phyloP scores from a whole-genome alignment of 2,113 vertebrate genomes.

The Planiliza haematocheilus region DNA sequence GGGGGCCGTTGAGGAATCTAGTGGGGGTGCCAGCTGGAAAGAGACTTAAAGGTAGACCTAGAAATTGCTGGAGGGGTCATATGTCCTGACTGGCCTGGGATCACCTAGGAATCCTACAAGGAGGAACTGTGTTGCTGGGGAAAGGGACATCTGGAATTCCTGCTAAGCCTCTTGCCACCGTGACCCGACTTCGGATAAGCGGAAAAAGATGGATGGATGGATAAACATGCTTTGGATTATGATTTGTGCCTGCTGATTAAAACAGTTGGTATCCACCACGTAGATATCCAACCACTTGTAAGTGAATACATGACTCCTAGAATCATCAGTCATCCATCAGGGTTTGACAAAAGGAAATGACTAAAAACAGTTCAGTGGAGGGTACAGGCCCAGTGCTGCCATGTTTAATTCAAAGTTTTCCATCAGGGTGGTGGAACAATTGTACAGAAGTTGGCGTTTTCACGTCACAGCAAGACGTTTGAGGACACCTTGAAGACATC shows the following conservation, averaged over 20 bases:
- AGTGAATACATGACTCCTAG: slow-evolving; percentile 12
- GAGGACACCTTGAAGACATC: background rate
- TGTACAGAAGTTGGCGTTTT: slow-evolving; percentile 3
- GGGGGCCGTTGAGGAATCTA: too few relatives aligned
- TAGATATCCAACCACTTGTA: background rate
- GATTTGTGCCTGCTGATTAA: slow-evolving; percentile 14
- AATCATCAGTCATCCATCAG: slow-evolving; percentile 33
- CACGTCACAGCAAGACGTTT: slow-evolving; percentile 7
- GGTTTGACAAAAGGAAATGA: background rate
- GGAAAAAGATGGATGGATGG: too few relatives aligned
- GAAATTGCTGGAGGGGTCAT: too few relatives aligned
- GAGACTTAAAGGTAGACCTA: too few relatives aligned
- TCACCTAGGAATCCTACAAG: too few relatives aligned
- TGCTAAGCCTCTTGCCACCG: too few relatives aligned
- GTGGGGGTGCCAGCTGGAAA: too few relatives aligned
- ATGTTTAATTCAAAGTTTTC: slow-evolving; percentile 52
- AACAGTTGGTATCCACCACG: background rate
- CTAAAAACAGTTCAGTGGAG: slow-evolving; percentile 39
- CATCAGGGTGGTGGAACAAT: slow-evolving; percentile 30
- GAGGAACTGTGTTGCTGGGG: too few relatives aligned
- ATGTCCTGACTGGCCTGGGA: too few relatives aligned
- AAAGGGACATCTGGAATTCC: too few relatives aligned
- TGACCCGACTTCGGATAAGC: too few relatives aligned
- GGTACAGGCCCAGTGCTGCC: slow-evolving; percentile 52
- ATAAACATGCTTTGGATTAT: background rate